Conservation (phyloP, 2,113 vertebrate genomes). For the Vimba vimba region DNA sequence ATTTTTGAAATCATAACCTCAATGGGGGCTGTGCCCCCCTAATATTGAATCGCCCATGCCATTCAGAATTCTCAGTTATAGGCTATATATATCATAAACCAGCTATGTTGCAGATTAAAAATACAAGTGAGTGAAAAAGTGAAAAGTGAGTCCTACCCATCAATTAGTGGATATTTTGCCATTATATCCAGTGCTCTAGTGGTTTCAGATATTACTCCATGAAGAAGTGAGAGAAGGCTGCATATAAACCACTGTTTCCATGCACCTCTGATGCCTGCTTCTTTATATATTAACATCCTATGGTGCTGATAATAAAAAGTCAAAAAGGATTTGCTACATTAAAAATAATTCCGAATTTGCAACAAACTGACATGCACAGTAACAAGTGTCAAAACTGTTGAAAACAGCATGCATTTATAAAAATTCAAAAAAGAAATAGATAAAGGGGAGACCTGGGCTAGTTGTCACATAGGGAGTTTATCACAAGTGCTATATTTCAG, state of each 20-base stretch:
- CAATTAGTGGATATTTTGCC: conserved; percentile 77
- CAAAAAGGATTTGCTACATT: background rate
- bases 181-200: conserved; percentile 72
- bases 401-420: background rate
- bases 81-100: background rate
- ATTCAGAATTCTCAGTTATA: background rate
- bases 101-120: background rate
- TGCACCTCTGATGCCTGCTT: background rate
- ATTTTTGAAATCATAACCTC: too few relatives aligned
- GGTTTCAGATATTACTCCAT: conserved; percentile 54
- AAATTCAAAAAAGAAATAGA: background rate
- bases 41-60: too few relatives aligned
- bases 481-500: background rate
- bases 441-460: background rate
- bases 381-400: background rate
- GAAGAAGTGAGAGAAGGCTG: conserved; percentile 40
- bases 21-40: too few relatives aligned
- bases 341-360: background rate
- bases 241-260: background rate
- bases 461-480: background rate
- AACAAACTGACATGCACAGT: background rate
- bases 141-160: conserved; percentile 78
- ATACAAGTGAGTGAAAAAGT: background rate
- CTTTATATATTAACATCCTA: conserved; percentile 42
- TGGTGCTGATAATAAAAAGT: background rate